Conservation (phyloP, 2,113 vertebrate species). For the Hirundichthys speculiger region DNA sequence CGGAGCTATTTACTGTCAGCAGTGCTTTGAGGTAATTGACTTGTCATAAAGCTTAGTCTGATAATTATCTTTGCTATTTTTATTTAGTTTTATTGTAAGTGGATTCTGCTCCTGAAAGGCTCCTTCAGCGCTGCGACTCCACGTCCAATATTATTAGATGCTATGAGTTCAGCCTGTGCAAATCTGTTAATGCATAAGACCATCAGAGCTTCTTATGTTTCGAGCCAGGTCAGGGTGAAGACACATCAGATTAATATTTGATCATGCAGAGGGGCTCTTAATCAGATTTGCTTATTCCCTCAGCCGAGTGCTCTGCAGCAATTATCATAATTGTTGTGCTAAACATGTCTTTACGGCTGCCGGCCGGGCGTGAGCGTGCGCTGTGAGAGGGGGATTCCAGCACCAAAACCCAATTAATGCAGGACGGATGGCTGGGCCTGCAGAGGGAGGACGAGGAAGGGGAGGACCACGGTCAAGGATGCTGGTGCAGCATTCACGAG, state of each 20-base stretch:
- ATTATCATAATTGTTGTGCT: slow-evolving; percentile 98
- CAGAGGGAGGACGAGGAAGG: slow-evolving; percentile 82
- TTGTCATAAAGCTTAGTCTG: slow-evolving; percentile 69
- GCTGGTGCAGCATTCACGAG: slow-evolving; percentile 37
- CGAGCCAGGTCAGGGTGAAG: slow-evolving; percentile 90
- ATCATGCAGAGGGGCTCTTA: slow-evolving; percentile 94
- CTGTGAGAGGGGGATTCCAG: slow-evolving; percentile 82
- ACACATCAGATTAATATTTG: slow-evolving; percentile 98
- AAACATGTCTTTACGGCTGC: slow-evolving; percentile 91
- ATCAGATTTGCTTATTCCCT: slow-evolving; percentile 95
- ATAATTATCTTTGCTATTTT: slow-evolving; percentile 77
- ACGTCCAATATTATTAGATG: slow-evolving; percentile 92
- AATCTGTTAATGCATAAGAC: slow-evolving; percentile 97
- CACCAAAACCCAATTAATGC: slow-evolving; percentile 95
- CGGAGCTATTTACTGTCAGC: slow-evolving; percentile 60
- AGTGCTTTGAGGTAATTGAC: slow-evolving; percentile 66
- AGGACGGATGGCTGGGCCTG: slow-evolving; percentile 74
- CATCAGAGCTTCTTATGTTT: slow-evolving; percentile 92
- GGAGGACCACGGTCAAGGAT: slow-evolving; percentile 56
- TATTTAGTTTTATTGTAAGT: slow-evolving; percentile 89
- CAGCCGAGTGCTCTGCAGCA: slow-evolving; percentile 90
- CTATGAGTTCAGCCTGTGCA: slow-evolving; percentile 89
- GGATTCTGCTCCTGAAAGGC: slow-evolving; percentile 86
- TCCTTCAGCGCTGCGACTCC: slow-evolving; percentile 83
- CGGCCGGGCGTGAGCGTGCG: slow-evolving; percentile 85